A percentile compares a stretch with the other conserved stretches of the same genome.
Conservation (phyloP, 92 coral and sea anemone genomes). For the Zoanthus solanderi region DNA sequence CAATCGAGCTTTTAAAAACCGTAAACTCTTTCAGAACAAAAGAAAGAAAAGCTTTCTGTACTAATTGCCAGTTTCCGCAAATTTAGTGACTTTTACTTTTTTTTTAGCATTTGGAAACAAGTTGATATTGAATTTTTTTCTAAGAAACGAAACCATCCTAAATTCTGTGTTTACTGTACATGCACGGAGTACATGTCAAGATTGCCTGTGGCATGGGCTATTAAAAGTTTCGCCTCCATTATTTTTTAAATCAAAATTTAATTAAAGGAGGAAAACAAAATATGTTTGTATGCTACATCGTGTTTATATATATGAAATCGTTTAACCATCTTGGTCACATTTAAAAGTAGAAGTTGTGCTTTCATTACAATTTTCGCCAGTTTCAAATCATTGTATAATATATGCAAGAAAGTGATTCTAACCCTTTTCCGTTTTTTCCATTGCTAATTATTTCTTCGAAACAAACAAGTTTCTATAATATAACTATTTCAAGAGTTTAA, state of each 20-base stretch:
- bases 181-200: too few species aligned
- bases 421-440: neutral
- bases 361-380: neutral
- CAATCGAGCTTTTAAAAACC: too few species aligned
- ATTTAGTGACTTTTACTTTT: too few species aligned
- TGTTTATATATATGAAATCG: neutral
- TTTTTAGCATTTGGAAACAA: too few species aligned
- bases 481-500: neutral
- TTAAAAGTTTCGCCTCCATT: neutral
- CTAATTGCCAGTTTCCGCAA: too few species aligned
- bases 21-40: too few species aligned
- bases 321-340: neutral
- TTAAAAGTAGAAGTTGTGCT: neutral
- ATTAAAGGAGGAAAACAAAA: neutral
- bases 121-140: too few species aligned
- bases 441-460: neutral
- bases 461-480: neutral
- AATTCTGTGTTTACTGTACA: too few species aligned
- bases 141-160: too few species aligned
- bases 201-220: too few species aligned
- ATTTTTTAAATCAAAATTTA: neutral
- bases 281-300: neutral
- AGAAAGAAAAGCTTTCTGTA: too few species aligned
- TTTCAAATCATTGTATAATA: neutral
- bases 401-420: neutral